Conservation (phyloP, 2,113 vertebrate species). For the Megatriorchis doriae region DNA sequence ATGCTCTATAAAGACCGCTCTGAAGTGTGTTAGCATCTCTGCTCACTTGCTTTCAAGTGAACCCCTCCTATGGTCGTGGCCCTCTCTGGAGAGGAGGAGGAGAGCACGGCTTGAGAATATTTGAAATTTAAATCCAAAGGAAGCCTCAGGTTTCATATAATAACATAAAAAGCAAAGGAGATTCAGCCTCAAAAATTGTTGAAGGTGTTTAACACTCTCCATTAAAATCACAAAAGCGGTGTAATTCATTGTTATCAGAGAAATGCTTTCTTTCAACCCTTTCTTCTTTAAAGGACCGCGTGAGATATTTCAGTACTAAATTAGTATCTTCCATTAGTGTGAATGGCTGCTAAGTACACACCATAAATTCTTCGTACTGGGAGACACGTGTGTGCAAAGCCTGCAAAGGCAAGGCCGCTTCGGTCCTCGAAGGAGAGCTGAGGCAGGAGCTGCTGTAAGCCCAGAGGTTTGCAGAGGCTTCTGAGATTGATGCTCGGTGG, state of each 20-base stretch:
- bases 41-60: not conserved
- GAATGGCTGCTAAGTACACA: not conserved
- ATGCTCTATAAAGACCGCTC: not conserved
- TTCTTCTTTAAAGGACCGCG: not conserved
- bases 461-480: not conserved
- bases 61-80: not conserved
- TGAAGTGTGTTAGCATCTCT: not conserved
- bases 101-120: not conserved
- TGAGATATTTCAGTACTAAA: not conserved
- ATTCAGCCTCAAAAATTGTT: not conserved
- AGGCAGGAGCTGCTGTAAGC: not conserved
- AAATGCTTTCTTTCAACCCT: not conserved
- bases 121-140: not conserved
- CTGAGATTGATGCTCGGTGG: not conserved
- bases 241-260: not conserved
- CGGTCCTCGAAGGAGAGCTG: rapidly evolving
- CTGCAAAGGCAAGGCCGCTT: not conserved
- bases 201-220: not conserved
- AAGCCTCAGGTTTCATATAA: not conserved
- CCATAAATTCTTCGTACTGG: not conserved
- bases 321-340: not conserved
- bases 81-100: not conserved
- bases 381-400: not conserved
- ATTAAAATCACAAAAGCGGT: not conserved
- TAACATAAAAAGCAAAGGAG: not conserved